phyloP scores from a whole-genome alignment of 1,140 invertebrate genomes.

The Temnothorax longispinosus region DNA sequence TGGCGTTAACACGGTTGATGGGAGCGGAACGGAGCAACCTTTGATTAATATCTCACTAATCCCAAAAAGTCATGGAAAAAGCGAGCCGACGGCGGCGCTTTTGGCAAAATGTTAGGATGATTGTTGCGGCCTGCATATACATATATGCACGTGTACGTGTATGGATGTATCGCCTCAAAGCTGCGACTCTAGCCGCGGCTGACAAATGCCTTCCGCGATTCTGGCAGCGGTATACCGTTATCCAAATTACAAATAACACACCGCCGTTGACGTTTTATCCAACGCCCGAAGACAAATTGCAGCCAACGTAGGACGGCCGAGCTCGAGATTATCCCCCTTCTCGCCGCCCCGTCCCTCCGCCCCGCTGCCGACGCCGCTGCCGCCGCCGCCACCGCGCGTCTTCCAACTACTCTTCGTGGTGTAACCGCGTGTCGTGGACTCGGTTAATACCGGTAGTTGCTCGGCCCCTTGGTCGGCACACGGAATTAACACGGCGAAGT shows the following conservation, averaged over 20 bases:
- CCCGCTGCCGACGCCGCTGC: neutral
- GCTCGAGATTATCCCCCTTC: slow-evolving; percentile 71
- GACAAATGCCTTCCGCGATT: slow-evolving; percentile 77
- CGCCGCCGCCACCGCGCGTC: slow-evolving; percentile 8
- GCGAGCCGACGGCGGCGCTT: slow-evolving; percentile 27
- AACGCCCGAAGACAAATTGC: slow-evolving; percentile 76
- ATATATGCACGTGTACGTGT: neutral
- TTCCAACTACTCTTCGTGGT: slow-evolving; percentile 60
- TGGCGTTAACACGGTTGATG: slow-evolving; percentile 22
- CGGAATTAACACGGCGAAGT: slow-evolving; percentile 81
- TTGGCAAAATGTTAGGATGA: slow-evolving; percentile 63
- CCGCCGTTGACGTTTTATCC: slow-evolving; percentile 75
- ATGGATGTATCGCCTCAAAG: slow-evolving; percentile 26
- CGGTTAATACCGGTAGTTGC: slow-evolving; percentile 83
- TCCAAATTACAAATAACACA: slow-evolving; percentile 78
- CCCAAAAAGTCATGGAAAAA: slow-evolving; percentile 25
- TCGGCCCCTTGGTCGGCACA: slow-evolving; percentile 79
- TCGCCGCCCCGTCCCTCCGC: neutral
- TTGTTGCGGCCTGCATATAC: neutral
- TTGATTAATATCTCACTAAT: slow-evolving; percentile 45
- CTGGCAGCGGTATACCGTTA: slow-evolving; percentile 76
- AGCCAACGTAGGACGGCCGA: slow-evolving; percentile 64
- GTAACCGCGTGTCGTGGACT: slow-evolving; percentile 72
- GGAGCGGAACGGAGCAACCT: neutral
- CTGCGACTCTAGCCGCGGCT: slow-evolving; percentile 63